Evolutionary conservation across 92 coral and sea anemone species (phyloP).

Genomic region (Umimayanthus kanabou): DNA sequence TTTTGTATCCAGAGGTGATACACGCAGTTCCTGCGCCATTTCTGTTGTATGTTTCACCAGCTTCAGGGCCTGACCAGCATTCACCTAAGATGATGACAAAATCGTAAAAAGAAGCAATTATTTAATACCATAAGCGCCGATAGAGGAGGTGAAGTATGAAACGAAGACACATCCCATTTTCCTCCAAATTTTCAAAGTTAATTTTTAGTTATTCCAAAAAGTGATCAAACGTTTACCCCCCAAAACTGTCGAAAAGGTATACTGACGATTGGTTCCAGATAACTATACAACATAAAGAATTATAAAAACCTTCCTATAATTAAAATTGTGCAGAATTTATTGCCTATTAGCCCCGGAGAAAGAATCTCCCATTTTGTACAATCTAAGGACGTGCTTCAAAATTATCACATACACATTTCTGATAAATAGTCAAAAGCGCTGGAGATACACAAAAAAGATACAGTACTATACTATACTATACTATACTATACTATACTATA

Average conservation of each 20-base stretch:
- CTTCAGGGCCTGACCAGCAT: constrained; percentile 38
- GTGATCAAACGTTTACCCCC: not conserved
- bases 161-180: not conserved
- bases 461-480: no score
- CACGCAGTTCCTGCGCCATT: constrained; percentile 10
- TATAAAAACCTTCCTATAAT: no score
- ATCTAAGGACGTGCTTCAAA: not conserved
- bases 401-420: not conserved
- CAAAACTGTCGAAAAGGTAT: not conserved
- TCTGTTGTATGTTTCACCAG: not conserved
- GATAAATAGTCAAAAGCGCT: not conserved
- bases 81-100: constrained; percentile 5
- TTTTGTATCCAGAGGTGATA: not conserved
- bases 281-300: not conserved
- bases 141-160: not conserved
- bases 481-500: no score
- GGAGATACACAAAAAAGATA: no score
- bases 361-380: no score
- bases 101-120: not conserved
- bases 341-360: not conserved
- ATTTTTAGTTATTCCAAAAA: no score
- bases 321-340: no score
- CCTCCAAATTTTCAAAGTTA: no score
- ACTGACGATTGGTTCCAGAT: no score
- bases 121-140: no score